These are phyloP conservation scores for Ectobius pallidus DNA, from an alignment of 2,888 invertebrate species.

Conservation along the genomic window DNA sequence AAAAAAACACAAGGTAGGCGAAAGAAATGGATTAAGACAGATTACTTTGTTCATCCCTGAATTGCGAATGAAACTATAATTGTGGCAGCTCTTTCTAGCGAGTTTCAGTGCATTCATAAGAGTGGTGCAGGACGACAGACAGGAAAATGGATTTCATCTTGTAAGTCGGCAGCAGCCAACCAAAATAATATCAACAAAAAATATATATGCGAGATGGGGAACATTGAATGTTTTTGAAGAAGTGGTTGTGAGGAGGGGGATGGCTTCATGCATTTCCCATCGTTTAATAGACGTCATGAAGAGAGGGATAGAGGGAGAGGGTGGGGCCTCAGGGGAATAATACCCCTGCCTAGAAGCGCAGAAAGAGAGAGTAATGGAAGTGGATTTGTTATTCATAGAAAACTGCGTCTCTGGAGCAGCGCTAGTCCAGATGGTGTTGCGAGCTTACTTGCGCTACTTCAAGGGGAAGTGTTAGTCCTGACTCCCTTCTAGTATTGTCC, in stretches of 20 bases:
- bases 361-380: slow-evolving; percentile 18
- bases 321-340: slow-evolving; percentile 29
- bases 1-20: too few species aligned
- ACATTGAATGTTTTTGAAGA: slow-evolving; percentile 6
- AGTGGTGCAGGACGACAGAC: not conserved
- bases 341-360: slow-evolving; percentile 22
- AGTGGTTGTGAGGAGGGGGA: not conserved
- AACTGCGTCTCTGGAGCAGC: not conserved
- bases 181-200: not conserved
- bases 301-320: slow-evolving; percentile 23
- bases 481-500: too few species aligned
- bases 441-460: not conserved
- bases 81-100: too few species aligned
- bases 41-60: too few species aligned
- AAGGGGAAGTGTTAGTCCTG: not conserved
- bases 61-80: too few species aligned
- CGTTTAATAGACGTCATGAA: slow-evolving; percentile 31
- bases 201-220: not conserved
- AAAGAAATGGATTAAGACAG: too few species aligned
- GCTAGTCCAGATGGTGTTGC: not conserved
- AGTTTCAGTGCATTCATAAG: too few species aligned
- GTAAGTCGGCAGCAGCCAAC: not conserved
- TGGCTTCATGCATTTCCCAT: slow-evolving; percentile 32
- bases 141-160: not conserved
- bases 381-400: slow-evolving; percentile 38